Conservation (phyloP, 2,797 vertebrate genomes). For the Mormyrus hasselquistii region DNA sequence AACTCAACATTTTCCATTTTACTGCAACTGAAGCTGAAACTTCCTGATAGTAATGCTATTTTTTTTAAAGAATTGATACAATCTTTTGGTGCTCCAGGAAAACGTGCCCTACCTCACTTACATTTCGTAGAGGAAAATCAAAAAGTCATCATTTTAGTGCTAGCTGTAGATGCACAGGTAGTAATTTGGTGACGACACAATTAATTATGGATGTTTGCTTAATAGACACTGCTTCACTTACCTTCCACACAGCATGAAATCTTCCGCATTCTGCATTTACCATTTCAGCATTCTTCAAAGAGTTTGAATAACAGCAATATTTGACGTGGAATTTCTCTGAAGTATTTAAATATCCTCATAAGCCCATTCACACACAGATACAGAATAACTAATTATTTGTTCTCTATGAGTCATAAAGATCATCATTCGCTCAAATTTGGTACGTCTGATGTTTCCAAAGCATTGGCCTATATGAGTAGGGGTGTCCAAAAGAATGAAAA, state of each 20-base stretch:
- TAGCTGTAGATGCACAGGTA: background rate
- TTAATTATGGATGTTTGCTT: background rate
- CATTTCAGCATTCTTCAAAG: background rate
- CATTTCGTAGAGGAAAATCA: background rate
- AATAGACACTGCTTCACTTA: background rate
- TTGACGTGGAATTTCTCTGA: background rate
- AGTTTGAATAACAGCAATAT: background rate
- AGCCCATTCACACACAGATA: background rate
- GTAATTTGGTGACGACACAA: background rate
- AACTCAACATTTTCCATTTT: background rate
- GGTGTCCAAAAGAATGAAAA: background rate
- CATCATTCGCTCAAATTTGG: background rate
- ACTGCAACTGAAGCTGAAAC: background rate
- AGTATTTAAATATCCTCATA: background rate
- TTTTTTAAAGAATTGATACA: background rate
- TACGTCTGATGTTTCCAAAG: background rate
- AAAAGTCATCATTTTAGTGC: background rate
- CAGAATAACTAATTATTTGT: background rate
- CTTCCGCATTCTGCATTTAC: background rate
- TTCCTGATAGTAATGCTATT: background rate
- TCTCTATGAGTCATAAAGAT: background rate
- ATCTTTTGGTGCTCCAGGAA: background rate
- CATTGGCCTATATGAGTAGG: background rate
- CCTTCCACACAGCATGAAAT: background rate
- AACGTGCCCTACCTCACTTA: background rate